Conservation (phyloP, 1,140 invertebrate species). For the Drosophila kepulauana region DNA sequence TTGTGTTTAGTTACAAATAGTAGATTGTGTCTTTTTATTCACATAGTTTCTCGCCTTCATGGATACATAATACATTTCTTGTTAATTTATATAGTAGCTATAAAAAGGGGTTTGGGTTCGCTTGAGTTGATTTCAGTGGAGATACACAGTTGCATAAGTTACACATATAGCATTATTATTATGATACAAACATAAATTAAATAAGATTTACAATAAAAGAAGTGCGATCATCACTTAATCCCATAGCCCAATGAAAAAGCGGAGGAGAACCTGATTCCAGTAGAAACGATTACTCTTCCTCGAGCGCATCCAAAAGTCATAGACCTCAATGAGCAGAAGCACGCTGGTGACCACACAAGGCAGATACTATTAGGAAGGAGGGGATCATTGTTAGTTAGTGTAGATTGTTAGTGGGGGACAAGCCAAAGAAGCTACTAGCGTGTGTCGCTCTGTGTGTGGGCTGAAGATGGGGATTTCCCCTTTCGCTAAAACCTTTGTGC, state of each 20-base stretch:
- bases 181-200: slow-evolving; percentile 66
- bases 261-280: neutral
- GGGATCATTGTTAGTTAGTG: slow-evolving; percentile 18
- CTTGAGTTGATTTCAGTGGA: slow-evolving; percentile 65
- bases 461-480: neutral
- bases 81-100: slow-evolving; percentile 16
- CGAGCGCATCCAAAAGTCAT: neutral
- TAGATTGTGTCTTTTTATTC: slow-evolving; percentile 47
- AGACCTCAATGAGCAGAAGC: slow-evolving; percentile 8
- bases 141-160: slow-evolving; percentile 49
- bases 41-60: slow-evolving; percentile 56
- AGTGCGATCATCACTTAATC: slow-evolving; percentile 12
- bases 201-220: slow-evolving; percentile 30
- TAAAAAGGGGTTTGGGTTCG: slow-evolving; percentile 43
- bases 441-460: neutral
- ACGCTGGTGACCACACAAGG: slow-evolving; percentile 14
- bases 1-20: slow-evolving; percentile 52
- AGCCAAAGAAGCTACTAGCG: neutral
- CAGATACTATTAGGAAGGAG: slow-evolving; percentile 15
- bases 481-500: slow-evolving; percentile 44
- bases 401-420: slow-evolving; percentile 15
- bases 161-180: slow-evolving; percentile 13
- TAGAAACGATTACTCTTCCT: neutral
- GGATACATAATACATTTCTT: slow-evolving; percentile 62
- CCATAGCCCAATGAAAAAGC: neutral